A percentile compares a stretch with the other conserved stretches of the same genome.
phyloP scores from a whole-genome alignment of 2,797 vertebrate genomes.

The Antrozous pallidus region DNA sequence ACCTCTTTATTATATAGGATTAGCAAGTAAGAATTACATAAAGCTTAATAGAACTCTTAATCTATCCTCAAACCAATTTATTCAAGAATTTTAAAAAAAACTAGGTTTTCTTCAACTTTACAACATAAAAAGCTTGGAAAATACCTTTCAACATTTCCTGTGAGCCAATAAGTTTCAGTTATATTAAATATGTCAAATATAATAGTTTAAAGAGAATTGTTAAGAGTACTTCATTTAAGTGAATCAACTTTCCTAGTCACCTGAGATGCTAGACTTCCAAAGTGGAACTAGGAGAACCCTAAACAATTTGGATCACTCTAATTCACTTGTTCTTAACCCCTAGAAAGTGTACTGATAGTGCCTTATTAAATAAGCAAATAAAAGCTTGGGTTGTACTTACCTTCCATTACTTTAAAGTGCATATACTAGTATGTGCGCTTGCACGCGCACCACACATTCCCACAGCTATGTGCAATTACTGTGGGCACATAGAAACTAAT shows the following conservation, averaged over 20 bases:
- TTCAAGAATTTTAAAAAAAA: not conserved
- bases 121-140: not conserved
- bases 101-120: conserved; percentile 6
- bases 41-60: not conserved
- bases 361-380: not conserved
- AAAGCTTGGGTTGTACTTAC: not conserved
- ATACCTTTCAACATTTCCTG: not conserved
- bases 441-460: too few relatives aligned
- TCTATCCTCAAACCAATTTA: not conserved
- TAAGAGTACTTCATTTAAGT: too few relatives aligned
- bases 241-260: not conserved
- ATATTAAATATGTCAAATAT: not conserved
- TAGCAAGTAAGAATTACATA: not conserved
- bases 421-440: not conserved
- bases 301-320: not conserved
- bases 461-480: not conserved
- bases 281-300: not conserved
- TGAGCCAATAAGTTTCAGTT: not conserved
- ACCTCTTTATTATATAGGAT: too few relatives aligned
- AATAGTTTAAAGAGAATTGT: not conserved
- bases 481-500: not conserved
- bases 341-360: not conserved
- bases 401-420: not conserved
- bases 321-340: not conserved
- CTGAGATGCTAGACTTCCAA: not conserved